Evolutionary conservation across 2,113 vertebrate species (phyloP), one percentile per base, ranked within the genome.

Genomic region (Carettochelys insculpta): DNA sequence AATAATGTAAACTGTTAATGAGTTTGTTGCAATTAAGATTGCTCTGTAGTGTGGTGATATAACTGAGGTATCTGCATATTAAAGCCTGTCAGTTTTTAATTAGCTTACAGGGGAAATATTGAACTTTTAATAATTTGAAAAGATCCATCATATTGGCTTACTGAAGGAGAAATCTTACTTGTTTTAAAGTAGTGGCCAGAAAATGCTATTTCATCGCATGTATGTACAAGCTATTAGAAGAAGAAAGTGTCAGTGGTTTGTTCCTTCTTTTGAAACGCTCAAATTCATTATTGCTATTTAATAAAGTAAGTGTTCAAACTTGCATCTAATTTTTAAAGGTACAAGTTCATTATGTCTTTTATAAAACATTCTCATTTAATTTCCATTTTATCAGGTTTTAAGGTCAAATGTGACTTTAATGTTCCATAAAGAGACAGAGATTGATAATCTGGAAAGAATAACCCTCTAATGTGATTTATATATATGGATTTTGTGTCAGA

Each of bases 401-500:
- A 99, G 98, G 99, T 99, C 98, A 99, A 97, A 98, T 98, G 98
- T 98, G 97, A 97, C 98, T 98, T 97, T 99, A 98, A 98, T 98
- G 97, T 98, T 98, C 98, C 97, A 97, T 98, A 99, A 99, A 98
- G 98, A 99, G 99, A 99, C 98, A 98, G 97, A 99, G 99, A 99
- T 99, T 98, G 98, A 99, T 99, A 99, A 99, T 99, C 98, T 95
- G 97, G 97, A 98, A 98, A 98, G 98, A 99, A 98, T 98, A 98
- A 98, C 97, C 95, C 98, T 98, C 98, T 99, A 99, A 99, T 99
- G 98, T 98, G 98, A 99, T 99, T 99, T 99, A 99, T 99, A 98
- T 98, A 97, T 98, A 99, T 99, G 98, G 99, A 99, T 99, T 99
- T 99, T 98, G 98, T 99, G 99, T 99, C 99, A 98, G 97, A 98